These are phyloP conservation scores for Nomada lathburiana DNA, from an alignment of 2,888 invertebrate genomes.

Conservation along the genomic window DNA sequence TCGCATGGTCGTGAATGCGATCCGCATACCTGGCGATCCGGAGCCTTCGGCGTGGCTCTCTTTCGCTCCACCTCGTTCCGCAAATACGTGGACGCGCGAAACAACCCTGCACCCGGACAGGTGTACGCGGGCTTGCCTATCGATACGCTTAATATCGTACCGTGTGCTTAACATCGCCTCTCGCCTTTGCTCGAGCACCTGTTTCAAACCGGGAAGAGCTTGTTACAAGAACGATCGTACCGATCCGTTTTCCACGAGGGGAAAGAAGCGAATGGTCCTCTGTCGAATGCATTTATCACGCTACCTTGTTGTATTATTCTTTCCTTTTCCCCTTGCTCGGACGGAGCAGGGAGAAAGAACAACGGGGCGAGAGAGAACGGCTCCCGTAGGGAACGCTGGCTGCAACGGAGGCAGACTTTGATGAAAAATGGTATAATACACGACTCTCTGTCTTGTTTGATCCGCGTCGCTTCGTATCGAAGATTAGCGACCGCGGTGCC, in stretches of 20 bases:
- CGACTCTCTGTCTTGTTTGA: too few species aligned
- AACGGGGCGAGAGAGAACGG: too few species aligned
- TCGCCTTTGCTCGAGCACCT: background rate
- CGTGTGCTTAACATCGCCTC: background rate
- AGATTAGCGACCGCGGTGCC: too few species aligned
- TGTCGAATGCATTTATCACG: constrained; percentile 6
- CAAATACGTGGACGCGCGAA: constrained; percentile 22
- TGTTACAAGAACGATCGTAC: background rate
- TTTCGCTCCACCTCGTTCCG: constrained; percentile 9
- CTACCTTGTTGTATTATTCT: background rate
- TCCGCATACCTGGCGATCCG: constrained; percentile 51
- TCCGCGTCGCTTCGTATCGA: too few species aligned
- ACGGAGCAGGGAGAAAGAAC: too few species aligned
- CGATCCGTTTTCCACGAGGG: too few species aligned
- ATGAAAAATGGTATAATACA: too few species aligned
- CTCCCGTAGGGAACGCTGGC: too few species aligned
- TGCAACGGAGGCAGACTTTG: too few species aligned
- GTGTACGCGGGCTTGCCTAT: constrained; percentile 7
- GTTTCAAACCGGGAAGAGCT: background rate
- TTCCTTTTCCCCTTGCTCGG: background rate
- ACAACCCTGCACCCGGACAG: constrained; percentile 1
- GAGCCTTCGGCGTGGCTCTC: constrained; percentile 22
- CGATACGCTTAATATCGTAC: constrained; percentile 8
- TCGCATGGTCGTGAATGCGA: constrained; percentile 50
- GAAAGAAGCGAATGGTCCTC: background rate